Conservation (phyloP, 2,113 vertebrate species). For the Larimichthys polyactis region DNA sequence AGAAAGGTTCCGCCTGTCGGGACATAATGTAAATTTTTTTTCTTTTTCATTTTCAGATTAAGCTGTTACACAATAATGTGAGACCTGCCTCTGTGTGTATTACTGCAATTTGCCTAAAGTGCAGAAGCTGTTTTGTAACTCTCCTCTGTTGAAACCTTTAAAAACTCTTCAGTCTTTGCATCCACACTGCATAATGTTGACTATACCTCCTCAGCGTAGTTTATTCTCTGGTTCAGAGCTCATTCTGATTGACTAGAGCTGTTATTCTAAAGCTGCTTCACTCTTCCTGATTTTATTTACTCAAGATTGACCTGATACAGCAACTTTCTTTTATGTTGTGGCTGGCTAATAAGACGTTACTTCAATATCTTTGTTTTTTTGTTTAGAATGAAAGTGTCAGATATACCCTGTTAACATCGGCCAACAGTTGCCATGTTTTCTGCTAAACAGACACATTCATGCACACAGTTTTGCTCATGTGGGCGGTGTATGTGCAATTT, state of each 20-base stretch:
- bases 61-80: constrained; percentile 8
- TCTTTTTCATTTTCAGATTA: not conserved
- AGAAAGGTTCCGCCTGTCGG: not conserved
- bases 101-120: not conserved
- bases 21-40: not conserved
- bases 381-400: not conserved
- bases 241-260: constrained; percentile 28
- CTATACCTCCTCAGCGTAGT: not conserved
- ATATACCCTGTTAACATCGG: not conserved
- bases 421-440: not conserved
- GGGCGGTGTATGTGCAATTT: not conserved
- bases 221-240: constrained; percentile 5
- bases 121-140: too few species aligned
- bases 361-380: not conserved
- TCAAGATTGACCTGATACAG: constrained; percentile 11
- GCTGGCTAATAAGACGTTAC: not conserved
- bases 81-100: not conserved
- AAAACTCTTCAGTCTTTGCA: constrained; percentile 23
- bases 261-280: constrained; percentile 41
- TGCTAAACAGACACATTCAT: not conserved
- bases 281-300: not conserved
- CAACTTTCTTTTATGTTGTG: not conserved
- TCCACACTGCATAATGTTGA: constrained; percentile 17
- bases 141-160: not conserved
- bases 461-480: not conserved